phyloP scores from a whole-genome alignment of 35 echinoderm and acorn worm species.

The Lytechinus variegatus region DNA sequence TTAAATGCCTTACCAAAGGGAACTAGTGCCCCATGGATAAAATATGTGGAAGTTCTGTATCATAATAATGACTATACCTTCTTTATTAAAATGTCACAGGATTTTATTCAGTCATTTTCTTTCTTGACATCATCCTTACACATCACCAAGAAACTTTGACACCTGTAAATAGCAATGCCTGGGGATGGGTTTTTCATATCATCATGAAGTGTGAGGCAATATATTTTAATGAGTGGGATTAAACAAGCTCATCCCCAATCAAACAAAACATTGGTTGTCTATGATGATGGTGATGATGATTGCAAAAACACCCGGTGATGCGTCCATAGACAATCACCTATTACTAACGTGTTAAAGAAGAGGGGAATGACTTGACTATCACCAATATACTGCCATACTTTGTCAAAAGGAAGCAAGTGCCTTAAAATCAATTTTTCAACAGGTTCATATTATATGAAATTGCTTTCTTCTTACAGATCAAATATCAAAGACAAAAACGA shows the following conservation, averaged over 20 bases:
- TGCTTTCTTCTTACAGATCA: no score
- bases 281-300: conserved; percentile 18
- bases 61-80: no score
- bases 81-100: no score
- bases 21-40: no score
- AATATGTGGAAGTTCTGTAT: no score
- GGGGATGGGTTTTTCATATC: background rate
- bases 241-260: background rate
- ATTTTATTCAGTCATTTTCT: background rate
- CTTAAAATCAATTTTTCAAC: no score
- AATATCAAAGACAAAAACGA: no score
- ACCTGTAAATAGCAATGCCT: background rate
- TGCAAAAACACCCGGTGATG: background rate
- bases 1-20: no score
- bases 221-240: conserved; percentile 6
- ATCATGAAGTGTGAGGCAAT: background rate
- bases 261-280: background rate
- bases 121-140: background rate
- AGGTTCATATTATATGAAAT: no score
- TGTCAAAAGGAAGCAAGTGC: no score
- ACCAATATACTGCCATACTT: background rate
- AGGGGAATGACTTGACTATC: conserved; percentile 1
- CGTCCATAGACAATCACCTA: background rate
- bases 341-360: background rate
- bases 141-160: background rate